Percentiles rank a stretch among this genome's conserved stretches.
Evolutionary conservation across 2,888 invertebrate genomes (phyloP).

Genomic region (Camponotus fellah): DNA sequence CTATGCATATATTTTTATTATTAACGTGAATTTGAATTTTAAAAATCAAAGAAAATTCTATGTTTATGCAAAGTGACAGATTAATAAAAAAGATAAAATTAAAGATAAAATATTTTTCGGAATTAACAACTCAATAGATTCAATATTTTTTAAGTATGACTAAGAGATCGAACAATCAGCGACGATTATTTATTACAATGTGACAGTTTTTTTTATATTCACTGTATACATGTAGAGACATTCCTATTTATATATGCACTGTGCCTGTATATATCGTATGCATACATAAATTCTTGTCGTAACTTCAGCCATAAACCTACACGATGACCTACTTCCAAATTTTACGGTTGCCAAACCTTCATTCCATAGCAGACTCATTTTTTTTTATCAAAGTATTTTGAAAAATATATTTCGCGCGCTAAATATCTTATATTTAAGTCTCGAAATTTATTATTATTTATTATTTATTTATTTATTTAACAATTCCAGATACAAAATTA

Average conservation of each 20-base stretch:
- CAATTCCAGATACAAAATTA: neutral
- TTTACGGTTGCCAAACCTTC: slow-evolving; percentile 21
- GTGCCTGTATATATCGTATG: slow-evolving; percentile 29
- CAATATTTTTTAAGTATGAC: neutral
- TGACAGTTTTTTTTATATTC: slow-evolving; percentile 1
- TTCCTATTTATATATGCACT: slow-evolving; percentile 24
- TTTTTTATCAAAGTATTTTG: slow-evolving; percentile 1
- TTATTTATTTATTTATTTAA: too few species aligned
- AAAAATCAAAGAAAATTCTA: neutral
- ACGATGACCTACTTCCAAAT: slow-evolving; percentile 48
- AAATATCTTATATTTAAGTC: neutral
- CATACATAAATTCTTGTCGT: slow-evolving; percentile 50
- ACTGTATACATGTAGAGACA: neutral
- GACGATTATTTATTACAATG: neutral
- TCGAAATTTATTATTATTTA: too few species aligned
- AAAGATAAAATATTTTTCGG: neutral
- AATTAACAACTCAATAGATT: neutral
- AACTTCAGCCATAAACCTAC: slow-evolving; percentile 41
- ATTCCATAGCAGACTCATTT: neutral
- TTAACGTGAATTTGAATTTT: neutral
- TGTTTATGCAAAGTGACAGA: neutral
- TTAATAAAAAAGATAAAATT: neutral
- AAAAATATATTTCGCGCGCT: neutral
- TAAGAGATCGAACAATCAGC: neutral
- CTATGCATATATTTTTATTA: slow-evolving; percentile 5